Evolutionary conservation across 2,888 invertebrate genomes (phyloP).

Genomic region (Diogma glabrata): DNA sequence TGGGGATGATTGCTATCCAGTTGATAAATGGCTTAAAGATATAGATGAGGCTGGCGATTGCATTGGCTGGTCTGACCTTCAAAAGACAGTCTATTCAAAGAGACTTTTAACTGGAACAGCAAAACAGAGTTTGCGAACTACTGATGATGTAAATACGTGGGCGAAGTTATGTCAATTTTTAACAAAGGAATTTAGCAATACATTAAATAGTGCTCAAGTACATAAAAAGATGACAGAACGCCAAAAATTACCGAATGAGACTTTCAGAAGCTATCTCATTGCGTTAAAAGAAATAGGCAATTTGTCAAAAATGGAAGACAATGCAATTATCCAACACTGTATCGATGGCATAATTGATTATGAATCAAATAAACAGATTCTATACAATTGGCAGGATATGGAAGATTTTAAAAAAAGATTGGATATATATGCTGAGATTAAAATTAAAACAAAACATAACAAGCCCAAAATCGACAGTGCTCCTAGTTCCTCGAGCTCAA

Average conservation of each 20-base stretch:
- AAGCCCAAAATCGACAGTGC: too few relatives aligned
- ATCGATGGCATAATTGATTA: conserved; percentile 24
- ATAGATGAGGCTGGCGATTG: conserved; percentile 6
- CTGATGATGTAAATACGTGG: conserved; percentile 11
- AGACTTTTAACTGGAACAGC: conserved; percentile 11
- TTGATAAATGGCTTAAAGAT: conserved; percentile 11
- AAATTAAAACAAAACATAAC: too few relatives aligned
- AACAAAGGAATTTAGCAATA: conserved; percentile 9
- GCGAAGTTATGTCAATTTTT: conserved; percentile 1
- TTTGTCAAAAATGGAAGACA: too few relatives aligned
- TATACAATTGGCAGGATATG: conserved; percentile 19
- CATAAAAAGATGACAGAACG: conserved; percentile 7
- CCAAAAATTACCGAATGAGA: conserved; percentile 10
- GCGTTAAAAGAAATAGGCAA: conserved; percentile 20
- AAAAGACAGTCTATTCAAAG: conserved; percentile 11
- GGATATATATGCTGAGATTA: conserved; percentile 7
- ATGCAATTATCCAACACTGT: conserved; percentile 23
- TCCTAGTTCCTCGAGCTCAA: too few relatives aligned
- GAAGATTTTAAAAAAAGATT: conserved; percentile 10
- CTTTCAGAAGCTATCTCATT: conserved; percentile 10
- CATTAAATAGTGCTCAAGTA: conserved; percentile 10
- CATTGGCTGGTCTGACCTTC: conserved; percentile 10
- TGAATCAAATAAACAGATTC: conserved; percentile 18
- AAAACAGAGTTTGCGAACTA: conserved; percentile 11
- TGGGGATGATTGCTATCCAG: conserved; percentile 6